Conservation (phyloP, 2,797 vertebrate genomes). For the Psittacula echo region DNA sequence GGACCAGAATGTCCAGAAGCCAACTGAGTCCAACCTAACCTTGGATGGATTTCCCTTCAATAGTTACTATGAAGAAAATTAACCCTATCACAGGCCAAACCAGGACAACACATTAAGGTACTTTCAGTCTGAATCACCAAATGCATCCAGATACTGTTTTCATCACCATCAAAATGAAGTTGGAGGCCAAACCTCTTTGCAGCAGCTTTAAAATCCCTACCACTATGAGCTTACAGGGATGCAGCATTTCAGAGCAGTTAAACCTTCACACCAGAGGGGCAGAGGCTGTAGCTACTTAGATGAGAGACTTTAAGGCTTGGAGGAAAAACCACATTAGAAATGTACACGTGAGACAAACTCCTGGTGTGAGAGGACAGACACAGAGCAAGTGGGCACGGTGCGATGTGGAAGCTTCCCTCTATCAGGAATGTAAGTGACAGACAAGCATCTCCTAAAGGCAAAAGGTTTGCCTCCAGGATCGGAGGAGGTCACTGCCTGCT, state of each 20-base stretch:
- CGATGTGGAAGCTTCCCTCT: not conserved
- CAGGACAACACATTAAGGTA: not conserved
- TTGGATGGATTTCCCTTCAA: not conserved
- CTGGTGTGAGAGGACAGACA: not conserved
- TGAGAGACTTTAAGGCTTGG: not conserved
- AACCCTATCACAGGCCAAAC: not conserved
- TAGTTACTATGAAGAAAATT: not conserved
- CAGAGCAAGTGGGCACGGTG: not conserved
- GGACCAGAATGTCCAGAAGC: not conserved
- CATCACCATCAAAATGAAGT: not conserved
- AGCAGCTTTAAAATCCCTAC: not conserved
- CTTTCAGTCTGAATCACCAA: not conserved
- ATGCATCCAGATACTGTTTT: not conserved
- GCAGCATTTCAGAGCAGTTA: not conserved
- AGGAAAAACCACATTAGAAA: not conserved
- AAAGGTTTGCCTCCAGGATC: not conserved
- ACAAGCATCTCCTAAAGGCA: not conserved
- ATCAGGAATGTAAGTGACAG: not conserved
- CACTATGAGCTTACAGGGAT: rapidly evolving
- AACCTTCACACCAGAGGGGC: not conserved
- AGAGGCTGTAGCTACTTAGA: not conserved
- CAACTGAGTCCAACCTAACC: not conserved
- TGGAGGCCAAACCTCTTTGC: not conserved
- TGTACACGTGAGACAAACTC: not conserved
- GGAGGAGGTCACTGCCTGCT: not conserved